phyloP scores from a whole-genome alignment of 2,797 vertebrate species.

The Okamejei kenojei region DNA sequence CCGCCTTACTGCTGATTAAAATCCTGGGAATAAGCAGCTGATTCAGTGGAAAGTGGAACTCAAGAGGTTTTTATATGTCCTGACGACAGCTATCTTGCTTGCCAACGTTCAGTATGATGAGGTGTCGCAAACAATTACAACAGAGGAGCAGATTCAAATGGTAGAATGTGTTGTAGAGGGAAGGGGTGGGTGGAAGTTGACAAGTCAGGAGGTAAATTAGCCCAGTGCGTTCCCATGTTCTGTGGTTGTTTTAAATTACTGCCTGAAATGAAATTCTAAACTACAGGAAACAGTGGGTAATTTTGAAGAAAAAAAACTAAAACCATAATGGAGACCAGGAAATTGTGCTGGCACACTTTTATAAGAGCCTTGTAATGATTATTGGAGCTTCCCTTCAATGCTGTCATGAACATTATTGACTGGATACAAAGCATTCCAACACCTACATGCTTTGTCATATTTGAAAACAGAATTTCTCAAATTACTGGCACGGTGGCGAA shows the following conservation, averaged over 20 bases:
- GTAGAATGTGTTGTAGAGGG: conserved; percentile 61
- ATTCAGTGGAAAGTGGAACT: conserved; percentile 62
- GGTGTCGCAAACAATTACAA: conserved; percentile 65
- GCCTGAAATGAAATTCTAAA: conserved; percentile 49
- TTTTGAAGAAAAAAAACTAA: not conserved
- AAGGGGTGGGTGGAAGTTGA: conserved; percentile 43
- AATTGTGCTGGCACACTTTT: not conserved
- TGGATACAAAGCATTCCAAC: not conserved
- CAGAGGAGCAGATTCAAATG: conserved; percentile 67
- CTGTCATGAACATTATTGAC: conserved; percentile 13
- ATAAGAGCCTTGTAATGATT: not conserved
- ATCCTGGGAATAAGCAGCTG: conserved; percentile 56
- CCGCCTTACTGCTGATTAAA: conserved; percentile 55
- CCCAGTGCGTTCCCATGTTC: conserved; percentile 66
- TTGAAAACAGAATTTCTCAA: not conserved
- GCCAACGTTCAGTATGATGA: conserved; percentile 57
- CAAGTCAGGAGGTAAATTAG: conserved; percentile 63
- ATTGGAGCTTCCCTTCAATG: not conserved
- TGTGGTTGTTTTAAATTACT: conserved; percentile 59
- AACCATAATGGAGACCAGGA: conserved; percentile 8
- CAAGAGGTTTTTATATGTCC: conserved; percentile 60
- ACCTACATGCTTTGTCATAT: not conserved
- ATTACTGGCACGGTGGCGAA: too few species aligned
- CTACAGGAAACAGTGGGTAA: conserved; percentile 38
- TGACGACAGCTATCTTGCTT: conserved; percentile 67